Percentiles rank a stretch among this genome's conserved stretches.
phyloP scores from a whole-genome alignment of 2,888 invertebrate species.

The Epinotia nisella region DNA sequence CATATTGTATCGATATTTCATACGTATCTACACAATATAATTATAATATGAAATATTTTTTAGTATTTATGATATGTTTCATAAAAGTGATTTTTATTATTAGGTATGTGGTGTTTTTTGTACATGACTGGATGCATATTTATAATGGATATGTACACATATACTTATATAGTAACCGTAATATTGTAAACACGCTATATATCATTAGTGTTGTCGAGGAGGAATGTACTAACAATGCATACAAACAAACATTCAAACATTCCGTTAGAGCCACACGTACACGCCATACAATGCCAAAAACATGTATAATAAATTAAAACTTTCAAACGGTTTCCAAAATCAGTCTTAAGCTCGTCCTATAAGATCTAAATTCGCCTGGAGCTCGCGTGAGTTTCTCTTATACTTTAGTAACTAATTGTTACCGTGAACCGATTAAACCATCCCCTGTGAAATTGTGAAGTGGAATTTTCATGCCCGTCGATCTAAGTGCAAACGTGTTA shows the following conservation, averaged over 20 bases:
- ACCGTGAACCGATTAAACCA: background rate
- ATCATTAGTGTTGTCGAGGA: background rate
- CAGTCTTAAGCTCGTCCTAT: slow-evolving; percentile 1
- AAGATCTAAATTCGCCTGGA: background rate
- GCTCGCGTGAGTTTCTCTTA: slow-evolving; percentile 32
- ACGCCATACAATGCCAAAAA: slow-evolving; percentile 47
- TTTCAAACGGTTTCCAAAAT: slow-evolving; percentile 26
- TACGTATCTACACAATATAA: background rate
- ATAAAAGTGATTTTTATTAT: slow-evolving; percentile 1
- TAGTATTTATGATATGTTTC: slow-evolving; percentile 8
- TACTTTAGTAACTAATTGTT: background rate
- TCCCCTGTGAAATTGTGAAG: background rate
- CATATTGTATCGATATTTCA: slow-evolving; percentile 3
- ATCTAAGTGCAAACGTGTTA: slow-evolving; percentile 18
- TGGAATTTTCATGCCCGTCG: slow-evolving; percentile 4
- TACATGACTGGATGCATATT: slow-evolving; percentile 4
- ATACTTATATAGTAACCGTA: slow-evolving; percentile 9
- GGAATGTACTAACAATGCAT: slow-evolving; percentile 30
- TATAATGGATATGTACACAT: slow-evolving; percentile 27
- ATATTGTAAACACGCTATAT: background rate
- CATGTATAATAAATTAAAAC: slow-evolving; percentile 32
- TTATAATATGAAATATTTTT: background rate
- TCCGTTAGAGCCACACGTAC: slow-evolving; percentile 44
- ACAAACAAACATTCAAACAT: slow-evolving; percentile 46
- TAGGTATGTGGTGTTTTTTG: background rate